Evolutionary conservation across 2,113 vertebrate genomes (phyloP).

Genomic region (Platichthys flesus): DNA sequence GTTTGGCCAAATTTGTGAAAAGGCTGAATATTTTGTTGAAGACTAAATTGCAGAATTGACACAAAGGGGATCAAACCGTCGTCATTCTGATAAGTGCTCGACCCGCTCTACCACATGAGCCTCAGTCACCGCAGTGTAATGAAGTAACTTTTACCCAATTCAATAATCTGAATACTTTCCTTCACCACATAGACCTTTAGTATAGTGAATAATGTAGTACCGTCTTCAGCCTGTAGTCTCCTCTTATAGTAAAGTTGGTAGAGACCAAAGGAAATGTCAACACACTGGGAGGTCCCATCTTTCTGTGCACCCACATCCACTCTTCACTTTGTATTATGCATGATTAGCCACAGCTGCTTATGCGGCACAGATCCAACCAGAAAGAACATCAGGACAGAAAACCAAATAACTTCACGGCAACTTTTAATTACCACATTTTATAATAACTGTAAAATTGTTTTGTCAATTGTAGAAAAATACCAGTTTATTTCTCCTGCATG

Average conservation of each 20-base stretch:
- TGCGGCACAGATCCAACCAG: slow-evolving; percentile 24
- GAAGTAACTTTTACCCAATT: neutral
- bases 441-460: too few species aligned
- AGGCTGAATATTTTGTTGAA: too few species aligned
- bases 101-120: too few species aligned
- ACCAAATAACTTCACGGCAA: neutral
- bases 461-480: too few species aligned
- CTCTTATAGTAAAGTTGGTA: neutral
- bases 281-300: slow-evolving; percentile 6
- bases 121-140: too few species aligned
- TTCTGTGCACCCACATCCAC: slow-evolving; percentile 12
- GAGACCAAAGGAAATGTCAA: slow-evolving; percentile 1
- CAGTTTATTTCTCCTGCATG: too few species aligned
- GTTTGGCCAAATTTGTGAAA: too few species aligned
- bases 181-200: neutral
- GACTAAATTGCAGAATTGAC: too few species aligned
- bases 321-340: too few species aligned
- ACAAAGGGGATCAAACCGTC: too few species aligned
- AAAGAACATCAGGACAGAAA: slow-evolving; percentile 40
- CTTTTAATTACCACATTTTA: neutral
- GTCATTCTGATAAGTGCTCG: too few species aligned
- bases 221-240: neutral
- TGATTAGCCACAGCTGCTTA: slow-evolving; percentile 31
- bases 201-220: neutral
- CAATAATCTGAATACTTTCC: neutral